Evolutionary conservation across 2,888 invertebrate species (phyloP), one percentile per base, ranked within the genome.

Genomic region (Laspeyria flexula): DNA sequence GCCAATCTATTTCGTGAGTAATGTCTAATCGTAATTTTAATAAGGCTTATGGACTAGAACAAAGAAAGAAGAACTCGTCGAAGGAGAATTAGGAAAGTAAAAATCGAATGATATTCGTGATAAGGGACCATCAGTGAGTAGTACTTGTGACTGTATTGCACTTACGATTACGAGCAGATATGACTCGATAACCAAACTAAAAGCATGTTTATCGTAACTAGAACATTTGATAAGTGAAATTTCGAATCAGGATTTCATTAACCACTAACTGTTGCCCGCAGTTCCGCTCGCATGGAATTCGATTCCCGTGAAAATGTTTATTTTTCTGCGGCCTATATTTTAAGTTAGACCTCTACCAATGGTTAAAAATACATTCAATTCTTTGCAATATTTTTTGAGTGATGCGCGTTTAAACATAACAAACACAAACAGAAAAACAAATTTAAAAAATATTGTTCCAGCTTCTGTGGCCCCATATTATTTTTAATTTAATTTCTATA

Each of bases 171-270:
- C 47, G 55, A 46, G 42, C 49, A 55, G 69, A 55, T 56, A 63
- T 58, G 44, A 45, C 54, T 27, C n/a, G 63, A 73, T 68, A 73
- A 59, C 43, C 10, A 10, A 16, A 39, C 71, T 72, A 71, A 65
- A 73, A 73, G 61, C 68, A 52, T 67, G 51, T 62, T 73, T 64
- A 68, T 73, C 71, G 44, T 25, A 47, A 21, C 37, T 48, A 45
- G 25, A 44, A 52, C 40, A 53, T 52, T 50, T 42, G 41, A 55
- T 40, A 45, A 37, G 37, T 49, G 37, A 53, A 59, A 46, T 39
- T 54, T 52, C 23, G 5, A 40, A 51, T 49, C 2, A 25, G 25
- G 25, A 25, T 25, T 25, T 3, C 25, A 1, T 1, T 25, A 7
- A 25, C 9, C 25, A 25, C 4, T n/a, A n/a, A n/a, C n/a, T n/a